Conservation (phyloP, 2,113 vertebrate genomes). For the Macaca nemestrina region DNA sequence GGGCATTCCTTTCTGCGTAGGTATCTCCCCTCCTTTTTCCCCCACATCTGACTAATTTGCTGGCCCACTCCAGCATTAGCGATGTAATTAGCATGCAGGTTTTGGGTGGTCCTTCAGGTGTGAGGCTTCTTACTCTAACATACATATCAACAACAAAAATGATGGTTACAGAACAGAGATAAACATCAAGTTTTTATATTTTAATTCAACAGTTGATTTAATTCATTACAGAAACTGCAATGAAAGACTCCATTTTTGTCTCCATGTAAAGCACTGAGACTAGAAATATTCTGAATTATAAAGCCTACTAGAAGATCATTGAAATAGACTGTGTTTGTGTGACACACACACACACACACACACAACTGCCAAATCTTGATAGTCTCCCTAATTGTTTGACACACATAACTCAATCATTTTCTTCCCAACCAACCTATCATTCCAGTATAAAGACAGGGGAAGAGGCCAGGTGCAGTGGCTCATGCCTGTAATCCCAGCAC, state of each 20-base stretch:
- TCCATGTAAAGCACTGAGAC: not conserved
- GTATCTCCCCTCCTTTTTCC: too few species aligned
- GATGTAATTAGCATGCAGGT: too few species aligned
- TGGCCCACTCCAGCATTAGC: too few species aligned
- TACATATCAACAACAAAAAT: not conserved
- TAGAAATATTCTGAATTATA: not conserved
- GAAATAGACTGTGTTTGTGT: not conserved
- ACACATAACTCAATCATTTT: not conserved
- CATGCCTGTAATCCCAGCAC: too few species aligned
- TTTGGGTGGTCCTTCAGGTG: too few species aligned
- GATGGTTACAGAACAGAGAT: not conserved
- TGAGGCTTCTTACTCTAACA: too few species aligned
- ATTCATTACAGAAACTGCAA: not conserved
- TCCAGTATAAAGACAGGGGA: not conserved
- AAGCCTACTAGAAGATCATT: not conserved
- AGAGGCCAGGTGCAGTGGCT: accelerated
- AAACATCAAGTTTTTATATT: not conserved
- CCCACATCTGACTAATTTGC: too few species aligned
- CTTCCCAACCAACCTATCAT: not conserved
- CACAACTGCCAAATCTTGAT: not conserved
- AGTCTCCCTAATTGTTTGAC: not conserved
- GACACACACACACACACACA: not conserved
- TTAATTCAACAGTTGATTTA: not conserved
- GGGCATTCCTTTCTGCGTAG: too few species aligned
- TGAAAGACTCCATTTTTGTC: not conserved